A percentile compares a stretch with the other conserved stretches of the same genome.
Conservation (phyloP, 2,888 invertebrate genomes). For the Nyleta sp. region DNA sequence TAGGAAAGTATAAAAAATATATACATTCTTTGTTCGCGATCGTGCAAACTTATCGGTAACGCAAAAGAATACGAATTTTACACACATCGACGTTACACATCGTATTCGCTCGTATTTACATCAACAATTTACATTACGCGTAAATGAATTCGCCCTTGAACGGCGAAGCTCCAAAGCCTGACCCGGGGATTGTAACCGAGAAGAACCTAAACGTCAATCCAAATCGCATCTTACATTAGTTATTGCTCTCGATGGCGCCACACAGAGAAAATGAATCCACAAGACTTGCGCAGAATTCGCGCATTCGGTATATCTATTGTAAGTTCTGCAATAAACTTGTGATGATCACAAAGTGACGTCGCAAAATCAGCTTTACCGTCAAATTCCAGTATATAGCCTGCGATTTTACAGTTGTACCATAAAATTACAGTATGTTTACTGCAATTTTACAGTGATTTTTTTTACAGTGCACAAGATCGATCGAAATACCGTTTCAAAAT, state of each 20-base stretch:
- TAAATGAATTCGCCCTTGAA: slow-evolving; percentile 3
- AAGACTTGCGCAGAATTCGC: too few relatives aligned
- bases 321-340: not conserved
- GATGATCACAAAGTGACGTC: too few relatives aligned
- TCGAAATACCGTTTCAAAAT: too few relatives aligned
- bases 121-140: slow-evolving; percentile 30
- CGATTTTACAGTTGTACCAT: too few relatives aligned
- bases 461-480: too few relatives aligned
- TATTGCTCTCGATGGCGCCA: slow-evolving; percentile 42
- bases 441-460: too few relatives aligned
- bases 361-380: too few relatives aligned
- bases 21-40: slow-evolving; percentile 7
- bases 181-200: not conserved
- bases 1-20: slow-evolving; percentile 29
- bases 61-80: slow-evolving; percentile 7
- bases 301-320: too few relatives aligned
- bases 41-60: slow-evolving; percentile 5
- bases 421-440: too few relatives aligned
- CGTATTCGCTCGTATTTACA: slow-evolving; percentile 35
- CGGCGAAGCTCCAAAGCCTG: slow-evolving; percentile 13
- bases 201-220: not conserved
- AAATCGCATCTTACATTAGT: slow-evolving; percentile 25
- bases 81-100: slow-evolving; percentile 9
- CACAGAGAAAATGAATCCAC: not conserved
- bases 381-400: too few relatives aligned